Base-by-base conservation (phyloP, 1,140 invertebrate species). In the Drosophila ananassae region DNA sequence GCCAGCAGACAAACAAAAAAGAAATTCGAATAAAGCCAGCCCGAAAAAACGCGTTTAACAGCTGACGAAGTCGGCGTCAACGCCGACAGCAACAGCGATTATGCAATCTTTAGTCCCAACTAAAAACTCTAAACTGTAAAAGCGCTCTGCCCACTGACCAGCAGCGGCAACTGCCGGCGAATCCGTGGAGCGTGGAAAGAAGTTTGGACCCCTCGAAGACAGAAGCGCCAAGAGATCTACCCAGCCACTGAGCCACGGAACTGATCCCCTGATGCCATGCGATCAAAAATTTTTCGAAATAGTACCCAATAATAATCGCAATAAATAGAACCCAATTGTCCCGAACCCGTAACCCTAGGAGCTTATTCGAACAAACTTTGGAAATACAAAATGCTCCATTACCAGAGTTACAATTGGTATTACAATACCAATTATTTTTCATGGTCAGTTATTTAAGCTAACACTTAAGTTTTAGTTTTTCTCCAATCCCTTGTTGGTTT, bases 141-240 rank as follows among this genome's bases (percentile, higher is more conserved):
- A 60, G 64, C 64, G 37, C 74, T 64, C 72, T 75, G 61, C 51
- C 72, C 72, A 75, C 12, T 58, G 72, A 52, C 50, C 72, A 67
- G 72, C 69, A 63, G 68, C 25, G 21, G 30, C 30, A 34, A 25
- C 13, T 30, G 17, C 47, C 57, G 47, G 32, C 41, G 50, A 57
- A 30, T 37, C 24, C 53, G n/a, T 66, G 69, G 69, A 85, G 82
- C 82, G 71, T 85, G 73, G 73, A 78, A 58, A 53, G 77, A 81
- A 59, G 60, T 63, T 62, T 67, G 50, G 41, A 41, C 44, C 61
- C 53, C 53, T 28, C 6, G 55, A 61, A 64, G 41, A 69, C 59
- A 47, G 51, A 55, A 37, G 8, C 52, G 8, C 39, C 34, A 50
- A 41, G 3, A n/a, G 39, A 46, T 13, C n/a, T 32, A 50, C 24